A percentile compares a stretch with the other conserved stretches of the same genome.
Conservation (phyloP, 2,113 vertebrate species). For the Odontesthes bonariensis region DNA sequence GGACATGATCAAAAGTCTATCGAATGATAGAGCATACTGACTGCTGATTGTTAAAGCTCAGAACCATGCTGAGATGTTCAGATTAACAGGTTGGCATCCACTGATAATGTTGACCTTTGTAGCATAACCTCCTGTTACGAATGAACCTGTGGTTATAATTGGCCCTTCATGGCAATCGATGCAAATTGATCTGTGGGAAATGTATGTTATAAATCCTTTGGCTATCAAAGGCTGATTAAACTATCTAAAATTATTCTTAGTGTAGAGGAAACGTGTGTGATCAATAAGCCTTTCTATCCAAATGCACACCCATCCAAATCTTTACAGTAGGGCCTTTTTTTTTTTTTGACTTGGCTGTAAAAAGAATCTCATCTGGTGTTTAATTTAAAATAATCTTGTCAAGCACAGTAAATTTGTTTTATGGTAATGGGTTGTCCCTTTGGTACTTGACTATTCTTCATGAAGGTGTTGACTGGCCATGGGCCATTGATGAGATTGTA, state of each 20-base stretch:
- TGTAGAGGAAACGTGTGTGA: background rate
- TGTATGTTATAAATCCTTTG: conserved; percentile 4
- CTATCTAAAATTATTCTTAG: background rate
- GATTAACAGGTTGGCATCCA: conserved; percentile 24
- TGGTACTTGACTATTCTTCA: conserved; percentile 48
- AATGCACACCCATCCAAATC: background rate
- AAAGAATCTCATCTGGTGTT: conserved; percentile 1
- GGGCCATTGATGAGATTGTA: conserved; percentile 56
- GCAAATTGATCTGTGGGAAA: background rate
- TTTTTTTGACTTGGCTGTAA: conserved; percentile 21
- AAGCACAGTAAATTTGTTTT: conserved; percentile 49
- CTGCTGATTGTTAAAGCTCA: conserved; percentile 8
- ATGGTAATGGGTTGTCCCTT: conserved; percentile 56
- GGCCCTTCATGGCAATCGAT: conserved; percentile 12
- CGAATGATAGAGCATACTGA: conserved; percentile 41
- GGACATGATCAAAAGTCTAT: conserved; percentile 32
- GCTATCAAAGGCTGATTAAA: background rate
- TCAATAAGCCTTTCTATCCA: conserved; percentile 4
- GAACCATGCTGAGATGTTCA: conserved; percentile 4
- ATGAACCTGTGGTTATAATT: conserved; percentile 51
- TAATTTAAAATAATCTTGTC: conserved; percentile 49
- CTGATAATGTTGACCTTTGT: conserved; percentile 58
- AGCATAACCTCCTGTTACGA: conserved; percentile 32
- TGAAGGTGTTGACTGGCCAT: conserved; percentile 33
- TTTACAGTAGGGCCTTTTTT: background rate